These are phyloP conservation scores for Vombatus ursinus DNA, from an alignment of 2,113 vertebrate genomes.

Conservation along the genomic window DNA sequence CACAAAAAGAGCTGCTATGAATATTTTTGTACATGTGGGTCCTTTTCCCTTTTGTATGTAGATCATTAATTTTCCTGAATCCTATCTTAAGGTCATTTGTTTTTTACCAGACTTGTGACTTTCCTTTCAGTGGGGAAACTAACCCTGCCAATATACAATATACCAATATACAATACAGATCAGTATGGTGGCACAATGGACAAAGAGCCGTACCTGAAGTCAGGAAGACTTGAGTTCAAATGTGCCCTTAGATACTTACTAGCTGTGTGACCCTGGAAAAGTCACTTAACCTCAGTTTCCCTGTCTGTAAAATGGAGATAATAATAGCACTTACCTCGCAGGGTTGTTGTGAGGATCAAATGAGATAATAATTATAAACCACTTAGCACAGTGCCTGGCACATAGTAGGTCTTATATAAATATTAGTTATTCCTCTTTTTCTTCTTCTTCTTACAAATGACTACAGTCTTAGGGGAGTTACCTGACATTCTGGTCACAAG, in stretches of 20 bases:
- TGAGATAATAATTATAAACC: background rate
- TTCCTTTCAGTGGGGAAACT: background rate
- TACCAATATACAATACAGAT: background rate
- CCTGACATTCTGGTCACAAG: background rate
- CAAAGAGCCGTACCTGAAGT: background rate
- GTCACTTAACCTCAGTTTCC: background rate
- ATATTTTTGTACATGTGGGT: too few relatives aligned
- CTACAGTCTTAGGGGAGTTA: background rate
- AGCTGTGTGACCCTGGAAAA: background rate
- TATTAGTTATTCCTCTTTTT: background rate
- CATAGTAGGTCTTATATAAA: background rate
- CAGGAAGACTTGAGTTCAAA: background rate
- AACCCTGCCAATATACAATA: background rate
- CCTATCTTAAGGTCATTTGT: background rate
- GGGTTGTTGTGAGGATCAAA: too few relatives aligned
- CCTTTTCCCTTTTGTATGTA: too few relatives aligned
- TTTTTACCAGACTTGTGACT: background rate
- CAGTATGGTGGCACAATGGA: background rate
- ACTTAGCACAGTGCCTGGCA: background rate
- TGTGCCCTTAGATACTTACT: background rate
- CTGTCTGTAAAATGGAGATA: background rate
- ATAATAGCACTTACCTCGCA: background rate
- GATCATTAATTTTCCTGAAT: background rate
- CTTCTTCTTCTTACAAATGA: background rate
- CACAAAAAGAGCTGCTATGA: too few relatives aligned